Evolutionary conservation across 2,113 vertebrate species (phyloP).

Genomic region (Danio rerio): DNA sequence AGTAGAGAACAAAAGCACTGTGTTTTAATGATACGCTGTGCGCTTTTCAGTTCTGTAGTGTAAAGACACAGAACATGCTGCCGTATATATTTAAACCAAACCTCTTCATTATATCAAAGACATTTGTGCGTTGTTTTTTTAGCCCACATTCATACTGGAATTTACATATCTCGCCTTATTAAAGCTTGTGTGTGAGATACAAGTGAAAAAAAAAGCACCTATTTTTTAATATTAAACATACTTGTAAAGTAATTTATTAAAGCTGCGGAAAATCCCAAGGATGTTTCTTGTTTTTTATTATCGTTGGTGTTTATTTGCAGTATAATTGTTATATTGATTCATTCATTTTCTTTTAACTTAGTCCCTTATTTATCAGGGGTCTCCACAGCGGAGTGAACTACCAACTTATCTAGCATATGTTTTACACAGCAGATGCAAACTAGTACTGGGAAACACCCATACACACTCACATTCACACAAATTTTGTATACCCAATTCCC

Average conservation of each 20-base stretch:
- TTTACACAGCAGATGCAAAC: too few relatives aligned
- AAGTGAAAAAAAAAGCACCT: not conserved
- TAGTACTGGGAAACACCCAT: too few relatives aligned
- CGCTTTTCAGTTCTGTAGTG: not conserved
- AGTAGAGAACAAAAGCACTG: not conserved
- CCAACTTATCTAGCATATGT: too few relatives aligned
- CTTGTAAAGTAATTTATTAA: too few relatives aligned
- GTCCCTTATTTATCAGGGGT: too few relatives aligned
- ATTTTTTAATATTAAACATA: not conserved
- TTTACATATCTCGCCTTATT: conserved; percentile 42
- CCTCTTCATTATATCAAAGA: conserved; percentile 30
- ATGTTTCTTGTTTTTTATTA: not conserved
- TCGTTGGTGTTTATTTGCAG: not conserved
- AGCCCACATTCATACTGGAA: conserved; percentile 10
- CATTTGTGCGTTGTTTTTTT: conserved; percentile 9
- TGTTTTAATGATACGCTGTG: conserved; percentile 1
- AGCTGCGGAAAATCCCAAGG: not conserved
- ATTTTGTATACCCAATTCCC: too few relatives aligned
- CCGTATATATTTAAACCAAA: not conserved
- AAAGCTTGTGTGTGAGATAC: conserved; percentile 5
- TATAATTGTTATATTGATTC: not conserved
- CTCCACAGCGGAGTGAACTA: too few relatives aligned
- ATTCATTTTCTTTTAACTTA: too few relatives aligned
- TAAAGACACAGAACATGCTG: not conserved
- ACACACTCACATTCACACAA: too few relatives aligned